Evolutionary conservation across 2,113 vertebrate species (phyloP).

Genomic region (Tragelaphus strepsiceros): DNA sequence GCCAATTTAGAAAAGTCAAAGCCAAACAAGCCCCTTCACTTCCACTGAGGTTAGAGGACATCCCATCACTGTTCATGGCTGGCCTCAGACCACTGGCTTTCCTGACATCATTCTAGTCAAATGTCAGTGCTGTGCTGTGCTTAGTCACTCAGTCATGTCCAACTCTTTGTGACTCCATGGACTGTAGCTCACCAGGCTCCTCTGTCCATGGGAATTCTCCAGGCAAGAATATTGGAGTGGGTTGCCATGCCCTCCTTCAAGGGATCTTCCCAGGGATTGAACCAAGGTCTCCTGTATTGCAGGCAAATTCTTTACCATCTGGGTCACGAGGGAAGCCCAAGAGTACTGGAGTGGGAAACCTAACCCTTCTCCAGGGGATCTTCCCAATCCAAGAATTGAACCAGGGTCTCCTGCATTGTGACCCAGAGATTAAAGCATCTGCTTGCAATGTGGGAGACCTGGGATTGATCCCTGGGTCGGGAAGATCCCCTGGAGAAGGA

Average conservation of each 20-base stretch:
- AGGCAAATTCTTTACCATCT: background rate
- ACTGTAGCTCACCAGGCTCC: background rate
- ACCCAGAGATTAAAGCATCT: too few species aligned
- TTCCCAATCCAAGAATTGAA: background rate
- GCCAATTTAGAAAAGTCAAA: slow-evolving; percentile 43
- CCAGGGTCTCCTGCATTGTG: background rate
- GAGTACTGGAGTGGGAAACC: background rate
- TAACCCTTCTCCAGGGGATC: background rate
- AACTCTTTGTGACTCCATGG: background rate
- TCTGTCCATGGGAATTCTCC: background rate
- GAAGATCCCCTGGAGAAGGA: too few species aligned
- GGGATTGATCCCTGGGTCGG: too few species aligned
- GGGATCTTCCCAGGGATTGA: background rate
- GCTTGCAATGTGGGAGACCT: too few species aligned
- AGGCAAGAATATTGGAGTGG: background rate
- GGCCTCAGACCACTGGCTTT: background rate
- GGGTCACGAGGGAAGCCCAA: background rate
- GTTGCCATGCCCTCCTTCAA: background rate
- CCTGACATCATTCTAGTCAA: background rate
- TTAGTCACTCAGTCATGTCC: background rate
- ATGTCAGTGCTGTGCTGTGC: background rate
- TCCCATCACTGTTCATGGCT: background rate
- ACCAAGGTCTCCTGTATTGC: background rate
- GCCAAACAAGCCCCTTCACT: slow-evolving; percentile 19
- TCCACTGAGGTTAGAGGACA: background rate